These are phyloP conservation scores for Halichondria panicea DNA, from an alignment of 37 sponge, comb jelly and placozoan genomes.

Conservation along the genomic window DNA sequence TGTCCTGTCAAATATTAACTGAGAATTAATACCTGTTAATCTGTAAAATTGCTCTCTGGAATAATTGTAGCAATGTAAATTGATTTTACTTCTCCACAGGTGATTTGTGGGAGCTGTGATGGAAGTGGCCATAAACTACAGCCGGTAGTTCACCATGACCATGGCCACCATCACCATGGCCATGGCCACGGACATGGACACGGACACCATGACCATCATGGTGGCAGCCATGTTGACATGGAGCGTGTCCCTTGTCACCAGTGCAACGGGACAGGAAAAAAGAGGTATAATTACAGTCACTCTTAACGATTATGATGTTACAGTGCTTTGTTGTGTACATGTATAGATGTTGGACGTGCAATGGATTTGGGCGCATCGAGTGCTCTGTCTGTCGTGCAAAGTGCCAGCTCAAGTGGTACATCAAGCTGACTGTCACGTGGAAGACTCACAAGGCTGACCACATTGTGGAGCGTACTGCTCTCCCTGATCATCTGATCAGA, in stretches of 20 bases:
- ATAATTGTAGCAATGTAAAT: too few relatives aligned
- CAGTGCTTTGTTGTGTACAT: too few relatives aligned
- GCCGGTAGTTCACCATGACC: constrained; percentile 44
- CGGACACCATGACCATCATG: constrained; percentile 46
- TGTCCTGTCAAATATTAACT: too few relatives aligned
- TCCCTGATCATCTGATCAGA: constrained; percentile 65
- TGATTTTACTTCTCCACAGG: constrained; percentile 21
- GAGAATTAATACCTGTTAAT: too few relatives aligned
- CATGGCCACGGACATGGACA: constrained; percentile 50
- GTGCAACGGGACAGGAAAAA: constrained; percentile 69
- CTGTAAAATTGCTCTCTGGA: too few relatives aligned
- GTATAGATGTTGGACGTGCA: constrained; percentile 54
- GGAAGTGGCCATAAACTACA: constrained; percentile 38
- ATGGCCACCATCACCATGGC: constrained; percentile 44
- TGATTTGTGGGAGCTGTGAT: constrained; percentile 33
- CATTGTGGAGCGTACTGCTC: constrained; percentile 69
- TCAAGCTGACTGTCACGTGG: constrained; percentile 65
- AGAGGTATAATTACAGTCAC: constrained; percentile 45
- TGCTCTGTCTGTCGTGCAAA: constrained; percentile 39
- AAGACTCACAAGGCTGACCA: constrained; percentile 54
- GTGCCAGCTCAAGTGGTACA: constrained; percentile 61
- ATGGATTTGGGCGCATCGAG: constrained; percentile 59
- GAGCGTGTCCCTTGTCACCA: constrained; percentile 44
- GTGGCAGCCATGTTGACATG: constrained; percentile 11
- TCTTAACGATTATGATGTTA: too few relatives aligned